Evolutionary conservation across 2,888 invertebrate genomes (phyloP).

Genomic region (Tipula lateralis): DNA sequence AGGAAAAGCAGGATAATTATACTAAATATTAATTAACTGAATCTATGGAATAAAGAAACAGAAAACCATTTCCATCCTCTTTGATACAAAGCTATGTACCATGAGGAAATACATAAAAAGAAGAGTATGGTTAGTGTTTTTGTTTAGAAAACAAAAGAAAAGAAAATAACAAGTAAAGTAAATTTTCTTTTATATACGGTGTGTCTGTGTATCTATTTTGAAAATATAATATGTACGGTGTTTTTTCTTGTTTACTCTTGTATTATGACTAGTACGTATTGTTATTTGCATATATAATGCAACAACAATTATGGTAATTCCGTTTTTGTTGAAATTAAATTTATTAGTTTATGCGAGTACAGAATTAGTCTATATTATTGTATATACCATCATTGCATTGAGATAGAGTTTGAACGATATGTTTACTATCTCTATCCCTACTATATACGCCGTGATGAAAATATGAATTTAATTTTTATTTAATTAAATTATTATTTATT

Average conservation of each 20-base stretch:
- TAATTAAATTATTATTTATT: not conserved
- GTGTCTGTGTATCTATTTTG: not conserved
- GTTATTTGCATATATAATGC: not conserved
- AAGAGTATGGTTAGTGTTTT: not conserved
- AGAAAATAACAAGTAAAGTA: not conserved
- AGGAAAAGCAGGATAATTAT: not conserved
- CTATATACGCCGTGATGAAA: not conserved
- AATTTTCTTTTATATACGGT: not conserved
- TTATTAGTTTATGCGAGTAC: not conserved
- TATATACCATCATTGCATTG: not conserved
- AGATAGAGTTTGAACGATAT: not conserved
- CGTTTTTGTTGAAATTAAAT: not conserved
- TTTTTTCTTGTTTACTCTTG: not conserved
- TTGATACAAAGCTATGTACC: not conserved
- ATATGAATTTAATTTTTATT: not conserved
- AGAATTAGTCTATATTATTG: not conserved
- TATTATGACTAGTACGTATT: not conserved
- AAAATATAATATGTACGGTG: not conserved
- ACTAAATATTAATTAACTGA: not conserved
- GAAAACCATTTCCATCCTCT: not conserved
- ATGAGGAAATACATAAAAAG: not conserved
- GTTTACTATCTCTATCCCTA: not conserved
- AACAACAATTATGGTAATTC: not conserved
- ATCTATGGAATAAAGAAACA: not conserved
- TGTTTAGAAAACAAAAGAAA: not conserved